A percentile compares a stretch with the other conserved stretches of the same genome.
Conservation (phyloP, 1,140 invertebrate genomes). For the Philopotamus ludificatus region DNA sequence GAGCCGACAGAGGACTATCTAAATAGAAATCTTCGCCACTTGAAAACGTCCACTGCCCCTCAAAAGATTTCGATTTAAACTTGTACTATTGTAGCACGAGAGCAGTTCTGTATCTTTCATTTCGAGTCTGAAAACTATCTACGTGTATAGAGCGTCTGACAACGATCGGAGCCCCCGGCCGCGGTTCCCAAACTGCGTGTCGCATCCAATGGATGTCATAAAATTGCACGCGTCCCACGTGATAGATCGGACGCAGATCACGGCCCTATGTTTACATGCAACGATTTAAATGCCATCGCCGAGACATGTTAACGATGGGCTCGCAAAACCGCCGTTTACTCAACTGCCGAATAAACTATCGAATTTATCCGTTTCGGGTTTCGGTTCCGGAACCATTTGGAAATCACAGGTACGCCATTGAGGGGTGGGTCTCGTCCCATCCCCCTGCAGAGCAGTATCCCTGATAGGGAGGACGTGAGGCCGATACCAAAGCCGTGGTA, state of each 20-base stretch:
- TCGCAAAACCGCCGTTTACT: no score
- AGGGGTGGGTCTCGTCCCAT: constrained; percentile 2
- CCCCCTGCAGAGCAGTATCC: constrained; percentile 27
- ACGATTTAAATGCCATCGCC: no score
- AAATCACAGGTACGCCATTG: constrained; percentile 27
- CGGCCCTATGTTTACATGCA: no score
- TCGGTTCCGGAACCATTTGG: constrained; percentile 10
- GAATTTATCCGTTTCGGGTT: no score
- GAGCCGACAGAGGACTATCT: constrained; percentile 7
- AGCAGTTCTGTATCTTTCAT: constrained; percentile 14
- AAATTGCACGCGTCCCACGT: background rate
- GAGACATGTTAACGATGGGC: no score
- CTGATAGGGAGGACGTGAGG: constrained; percentile 37
- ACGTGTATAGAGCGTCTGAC: constrained; percentile 21
- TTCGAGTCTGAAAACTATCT: constrained; percentile 12
- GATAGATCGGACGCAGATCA: no score
- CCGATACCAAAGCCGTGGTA: constrained; percentile 26
- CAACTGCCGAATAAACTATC: no score
- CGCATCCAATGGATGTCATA: background rate
- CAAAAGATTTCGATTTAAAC: constrained; percentile 34
- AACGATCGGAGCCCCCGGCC: constrained; percentile 4
- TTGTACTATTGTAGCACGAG: constrained; percentile 33
- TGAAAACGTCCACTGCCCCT: constrained; percentile 25
- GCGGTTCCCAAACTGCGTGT: background rate
- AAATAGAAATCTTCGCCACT: constrained; percentile 38